Evolutionary conservation across 2,113 vertebrate species (phyloP).

Genomic region (Leptodactylus fuscus): DNA sequence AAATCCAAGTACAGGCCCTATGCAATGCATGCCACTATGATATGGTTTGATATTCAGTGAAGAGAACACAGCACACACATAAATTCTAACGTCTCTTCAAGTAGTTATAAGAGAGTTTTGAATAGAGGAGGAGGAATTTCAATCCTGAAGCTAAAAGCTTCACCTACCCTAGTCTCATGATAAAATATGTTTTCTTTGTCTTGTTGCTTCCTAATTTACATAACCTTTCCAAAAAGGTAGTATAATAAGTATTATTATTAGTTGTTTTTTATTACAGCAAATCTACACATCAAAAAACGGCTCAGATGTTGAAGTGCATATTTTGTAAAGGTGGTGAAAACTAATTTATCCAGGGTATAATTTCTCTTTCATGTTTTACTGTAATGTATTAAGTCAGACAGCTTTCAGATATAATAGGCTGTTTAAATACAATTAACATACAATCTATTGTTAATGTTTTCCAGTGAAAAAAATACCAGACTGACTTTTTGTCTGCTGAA

Average conservation of each 20-base stretch:
- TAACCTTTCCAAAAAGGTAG: neutral
- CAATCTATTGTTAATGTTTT: neutral
- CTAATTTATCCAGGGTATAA: neutral
- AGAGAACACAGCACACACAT: no score
- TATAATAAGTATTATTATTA: neutral
- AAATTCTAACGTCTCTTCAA: no score
- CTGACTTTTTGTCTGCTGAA: slow-evolving; percentile 1
- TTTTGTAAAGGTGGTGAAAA: neutral
- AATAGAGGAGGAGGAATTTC: no score
- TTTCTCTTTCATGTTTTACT: slow-evolving; percentile 17
- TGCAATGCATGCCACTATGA: no score
- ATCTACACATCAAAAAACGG: slow-evolving; percentile 6
- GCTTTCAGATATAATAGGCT: neutral
- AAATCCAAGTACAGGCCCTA: no score
- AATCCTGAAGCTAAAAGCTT: neutral
- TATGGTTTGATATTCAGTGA: no score
- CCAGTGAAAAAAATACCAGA: neutral
- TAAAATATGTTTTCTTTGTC: neutral
- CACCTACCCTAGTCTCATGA: neutral
- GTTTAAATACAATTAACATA: slow-evolving; percentile 11
- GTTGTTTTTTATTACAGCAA: neutral
- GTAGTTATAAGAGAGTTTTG: no score
- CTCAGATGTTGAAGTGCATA: neutral
- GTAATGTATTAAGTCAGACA: neutral
- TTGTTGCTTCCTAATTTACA: neutral